These are phyloP conservation scores for Rhinatrema bivittatum DNA, from an alignment of 2,797 vertebrate species.

Conservation along the genomic window DNA sequence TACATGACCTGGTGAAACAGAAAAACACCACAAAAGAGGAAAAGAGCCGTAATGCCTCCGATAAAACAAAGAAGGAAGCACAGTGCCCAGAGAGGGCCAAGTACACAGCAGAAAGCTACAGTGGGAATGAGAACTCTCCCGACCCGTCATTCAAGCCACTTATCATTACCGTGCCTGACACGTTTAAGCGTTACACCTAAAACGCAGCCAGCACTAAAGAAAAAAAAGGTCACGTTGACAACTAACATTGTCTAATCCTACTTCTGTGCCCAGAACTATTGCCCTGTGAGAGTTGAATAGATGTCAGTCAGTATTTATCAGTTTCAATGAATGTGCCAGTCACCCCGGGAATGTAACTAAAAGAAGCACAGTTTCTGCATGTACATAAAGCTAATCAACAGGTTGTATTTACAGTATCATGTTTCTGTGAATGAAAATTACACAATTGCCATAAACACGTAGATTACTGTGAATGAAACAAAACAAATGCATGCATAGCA, in stretches of 20 bases:
- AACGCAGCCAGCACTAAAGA: not conserved
- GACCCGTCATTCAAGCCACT: conserved; percentile 69
- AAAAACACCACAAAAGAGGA: not conserved
- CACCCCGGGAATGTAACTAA: conserved; percentile 29
- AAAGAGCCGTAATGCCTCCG: not conserved
- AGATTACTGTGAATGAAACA: too few relatives aligned
- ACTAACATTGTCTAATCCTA: too few relatives aligned
- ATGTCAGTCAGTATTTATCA: conserved; percentile 21
- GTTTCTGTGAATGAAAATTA: too few relatives aligned
- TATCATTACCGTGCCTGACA: conserved; percentile 67
- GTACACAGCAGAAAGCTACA: conserved; percentile 78
- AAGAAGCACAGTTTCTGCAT: conserved; percentile 38
- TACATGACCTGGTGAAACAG: not conserved
- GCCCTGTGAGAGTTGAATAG: too few relatives aligned
- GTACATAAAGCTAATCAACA: conserved; percentile 26
- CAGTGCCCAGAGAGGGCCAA: conserved; percentile 43
- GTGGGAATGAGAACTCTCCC: conserved; percentile 57
- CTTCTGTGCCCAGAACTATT: too few relatives aligned
- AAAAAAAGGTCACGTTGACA: conserved; percentile 16
- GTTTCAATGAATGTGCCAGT: conserved; percentile 9
- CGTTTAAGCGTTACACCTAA: conserved; percentile 54
- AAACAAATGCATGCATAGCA: too few relatives aligned
- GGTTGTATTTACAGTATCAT: too few relatives aligned
- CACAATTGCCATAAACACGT: too few relatives aligned
- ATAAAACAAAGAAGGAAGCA: not conserved